Conservation (phyloP, 2,113 vertebrate species). For the Ardeotis arabs region DNA sequence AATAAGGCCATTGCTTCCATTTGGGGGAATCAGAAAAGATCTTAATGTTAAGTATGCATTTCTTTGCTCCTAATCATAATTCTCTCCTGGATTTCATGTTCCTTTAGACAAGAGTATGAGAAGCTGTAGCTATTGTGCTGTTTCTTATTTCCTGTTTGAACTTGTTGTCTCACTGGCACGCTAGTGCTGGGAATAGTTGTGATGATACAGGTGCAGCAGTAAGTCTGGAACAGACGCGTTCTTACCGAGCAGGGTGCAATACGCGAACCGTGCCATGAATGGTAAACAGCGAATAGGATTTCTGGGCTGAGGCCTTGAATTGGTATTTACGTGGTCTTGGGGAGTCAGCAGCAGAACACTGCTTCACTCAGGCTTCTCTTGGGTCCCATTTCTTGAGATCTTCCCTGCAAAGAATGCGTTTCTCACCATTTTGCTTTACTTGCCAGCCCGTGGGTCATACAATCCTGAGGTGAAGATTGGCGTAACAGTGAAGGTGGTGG, state of each 20-base stretch:
- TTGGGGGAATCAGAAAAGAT: background rate
- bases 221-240: background rate
- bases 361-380: background rate
- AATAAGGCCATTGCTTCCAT: background rate
- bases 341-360: background rate
- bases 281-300: rapidly evolving
- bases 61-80: background rate
- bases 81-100: background rate
- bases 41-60: background rate
- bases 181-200: background rate
- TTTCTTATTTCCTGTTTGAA: background rate
- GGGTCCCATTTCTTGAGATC: background rate
- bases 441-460: background rate
- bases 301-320: background rate
- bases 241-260: background rate
- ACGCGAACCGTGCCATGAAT: background rate
- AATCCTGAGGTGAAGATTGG: background rate
- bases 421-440: background rate
- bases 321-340: background rate
- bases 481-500: background rate
- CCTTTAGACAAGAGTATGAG: background rate
- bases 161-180: rapidly evolving
- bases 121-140: background rate
- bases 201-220: background rate
- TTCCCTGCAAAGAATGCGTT: background rate